Base-by-base conservation (phyloP, 1,140 invertebrate genomes). In the Neodiprion fabricii region DNA sequence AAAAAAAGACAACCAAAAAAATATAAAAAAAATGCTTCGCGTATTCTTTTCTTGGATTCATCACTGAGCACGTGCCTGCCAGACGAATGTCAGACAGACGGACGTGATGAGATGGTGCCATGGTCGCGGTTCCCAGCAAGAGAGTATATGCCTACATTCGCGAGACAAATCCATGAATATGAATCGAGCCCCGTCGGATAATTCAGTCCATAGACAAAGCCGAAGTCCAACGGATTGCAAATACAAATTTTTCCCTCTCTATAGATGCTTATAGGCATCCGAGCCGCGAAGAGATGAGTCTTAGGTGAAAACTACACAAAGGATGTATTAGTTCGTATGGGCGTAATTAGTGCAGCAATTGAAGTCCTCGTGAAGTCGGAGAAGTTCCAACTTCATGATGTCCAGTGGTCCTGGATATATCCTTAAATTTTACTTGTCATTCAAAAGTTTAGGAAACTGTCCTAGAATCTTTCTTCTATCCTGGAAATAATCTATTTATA, bases 81-180 rank as follows among this genome's bases (percentile, higher is more conserved):
- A 7, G 12, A 65, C 17, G 17, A 65, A 11, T 11, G 53, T 14
- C 12, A 9, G 11, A 69, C 40, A 23, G 17, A 23, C 21, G 67
- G 67, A 69, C 47, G 72, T 77, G 83, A 84, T 84, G 84, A 83
- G 82, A 85, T 79, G 82, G 69, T 83, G 78, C 78, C 77, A 76
- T 82, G 75, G 77, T 67, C 69, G 73, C 77, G 79, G 83, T 84
- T 81, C 83, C 78, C 82, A 80, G 81, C 83, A 79, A 84, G 83
- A 82, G 79, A 79, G 83, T 85, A 82, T 82, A 79, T 73, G 72
- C 7, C 4, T 40, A 40, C 53, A 61, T 61, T 61, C 53, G n/a
- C 53, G 11, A 3, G 53, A 9, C 9, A 17, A 61, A 61, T 14
- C 11, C 81, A 84, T 84, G 82, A 85, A 85, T 85, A 85, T 84